Evolutionary conservation across 2,113 vertebrate species (phyloP).

Genomic region (Microtus montanus): DNA sequence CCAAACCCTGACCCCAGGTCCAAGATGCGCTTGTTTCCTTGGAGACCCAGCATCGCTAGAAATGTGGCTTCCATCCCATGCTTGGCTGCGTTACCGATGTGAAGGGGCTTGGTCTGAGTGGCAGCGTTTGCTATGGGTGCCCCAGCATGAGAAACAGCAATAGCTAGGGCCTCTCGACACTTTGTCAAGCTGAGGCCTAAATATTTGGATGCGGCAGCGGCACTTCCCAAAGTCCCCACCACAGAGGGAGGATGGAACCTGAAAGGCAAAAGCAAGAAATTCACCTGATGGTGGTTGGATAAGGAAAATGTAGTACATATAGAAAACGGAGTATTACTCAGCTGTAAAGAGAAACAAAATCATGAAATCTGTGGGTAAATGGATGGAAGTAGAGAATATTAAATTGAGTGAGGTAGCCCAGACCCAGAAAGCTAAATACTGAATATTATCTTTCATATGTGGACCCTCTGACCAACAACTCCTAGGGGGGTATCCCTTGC

Average conservation of each 20-base stretch:
- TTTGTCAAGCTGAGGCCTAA: slow-evolving; percentile 86
- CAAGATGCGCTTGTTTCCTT: slow-evolving; percentile 90
- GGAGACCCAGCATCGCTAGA: slow-evolving; percentile 90
- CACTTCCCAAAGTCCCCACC: slow-evolving; percentile 94
- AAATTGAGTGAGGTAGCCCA: no score
- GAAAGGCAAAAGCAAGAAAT: slow-evolving; percentile 56
- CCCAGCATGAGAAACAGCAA: slow-evolving; percentile 94
- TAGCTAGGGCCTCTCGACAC: slow-evolving; percentile 90
- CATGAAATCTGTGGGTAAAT: background rate
- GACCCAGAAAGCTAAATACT: background rate
- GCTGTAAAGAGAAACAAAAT: background rate
- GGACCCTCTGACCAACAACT: no score
- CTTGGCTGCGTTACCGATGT: slow-evolving; percentile 91
- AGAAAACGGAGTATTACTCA: background rate
- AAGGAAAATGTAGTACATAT: no score
- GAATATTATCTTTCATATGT: background rate
- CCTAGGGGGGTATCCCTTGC: no score
- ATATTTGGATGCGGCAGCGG: slow-evolving; percentile 92
- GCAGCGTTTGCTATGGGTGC: slow-evolving; percentile 95
- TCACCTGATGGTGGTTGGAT: background rate
- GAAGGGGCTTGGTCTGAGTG: slow-evolving; percentile 95
- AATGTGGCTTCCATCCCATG: slow-evolving; percentile 91
- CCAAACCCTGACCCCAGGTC: slow-evolving; percentile 91
- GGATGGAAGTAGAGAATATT: background rate
- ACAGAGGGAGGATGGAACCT: slow-evolving; percentile 96